Conservation (phyloP, 2,113 vertebrate genomes). For the Heteronetta atricapilla region DNA sequence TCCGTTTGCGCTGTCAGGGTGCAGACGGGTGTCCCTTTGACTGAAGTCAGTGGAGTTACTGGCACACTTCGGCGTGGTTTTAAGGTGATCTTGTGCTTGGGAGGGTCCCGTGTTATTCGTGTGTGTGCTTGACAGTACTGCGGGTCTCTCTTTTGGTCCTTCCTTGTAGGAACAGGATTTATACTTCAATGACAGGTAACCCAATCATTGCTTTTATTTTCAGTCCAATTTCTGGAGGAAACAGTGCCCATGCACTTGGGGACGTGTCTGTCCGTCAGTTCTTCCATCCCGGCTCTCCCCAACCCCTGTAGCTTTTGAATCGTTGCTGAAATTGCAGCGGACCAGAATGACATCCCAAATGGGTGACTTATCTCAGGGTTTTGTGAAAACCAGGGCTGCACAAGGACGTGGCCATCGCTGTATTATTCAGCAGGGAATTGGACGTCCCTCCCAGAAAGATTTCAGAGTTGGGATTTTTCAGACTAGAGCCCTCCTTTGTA, state of each 20-base stretch:
- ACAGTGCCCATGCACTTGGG: fast-evolving
- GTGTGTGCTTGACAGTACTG: neutral
- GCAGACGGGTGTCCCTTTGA: neutral
- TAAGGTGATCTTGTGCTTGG: neutral
- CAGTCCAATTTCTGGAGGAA: neutral
- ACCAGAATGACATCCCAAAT: neutral
- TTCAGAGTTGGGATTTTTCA: neutral
- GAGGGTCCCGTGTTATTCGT: neutral
- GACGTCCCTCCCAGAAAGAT: fast-evolving
- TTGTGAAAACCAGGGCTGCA: neutral
- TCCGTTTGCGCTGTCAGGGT: neutral
- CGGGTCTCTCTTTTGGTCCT: neutral
- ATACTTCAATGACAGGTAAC: neutral
- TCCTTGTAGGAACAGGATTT: neutral
- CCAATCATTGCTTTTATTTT: neutral
- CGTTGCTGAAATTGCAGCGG: neutral
- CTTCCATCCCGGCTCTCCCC: neutral
- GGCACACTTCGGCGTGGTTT: neutral
- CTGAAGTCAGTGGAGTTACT: neutral
- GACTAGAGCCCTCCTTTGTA: neutral
- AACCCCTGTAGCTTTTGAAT: neutral
- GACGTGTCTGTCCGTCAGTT: neutral
- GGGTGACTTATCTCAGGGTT: neutral
- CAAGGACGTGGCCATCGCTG: fast-evolving
- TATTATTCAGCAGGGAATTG: neutral